Conservation (phyloP, 2,888 invertebrate species). For the Tigriopus californicus region DNA sequence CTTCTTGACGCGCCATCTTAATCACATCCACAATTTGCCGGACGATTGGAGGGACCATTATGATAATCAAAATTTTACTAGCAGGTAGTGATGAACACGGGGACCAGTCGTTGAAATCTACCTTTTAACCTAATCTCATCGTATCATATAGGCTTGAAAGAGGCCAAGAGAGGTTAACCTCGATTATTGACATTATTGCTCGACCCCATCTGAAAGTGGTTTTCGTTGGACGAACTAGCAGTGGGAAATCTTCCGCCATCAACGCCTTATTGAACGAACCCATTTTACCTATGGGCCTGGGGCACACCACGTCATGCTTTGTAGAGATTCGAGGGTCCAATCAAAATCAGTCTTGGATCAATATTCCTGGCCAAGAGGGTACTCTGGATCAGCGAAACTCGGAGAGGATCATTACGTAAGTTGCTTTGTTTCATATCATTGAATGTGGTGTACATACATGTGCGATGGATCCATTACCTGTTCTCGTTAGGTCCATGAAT, state of each 20-base stretch:
- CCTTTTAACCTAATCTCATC: too few relatives aligned
- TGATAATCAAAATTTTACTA: too few relatives aligned
- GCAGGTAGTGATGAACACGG: too few relatives aligned
- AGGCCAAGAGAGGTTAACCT: background rate
- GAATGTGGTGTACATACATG: background rate
- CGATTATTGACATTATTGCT: background rate
- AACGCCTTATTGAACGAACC: conserved; percentile 98
- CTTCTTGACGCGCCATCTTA: too few relatives aligned
- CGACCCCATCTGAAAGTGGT: background rate
- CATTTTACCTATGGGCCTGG: conserved; percentile 89
- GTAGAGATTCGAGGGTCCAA: conserved; percentile 39
- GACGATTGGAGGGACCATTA: too few relatives aligned
- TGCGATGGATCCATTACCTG: too few relatives aligned
- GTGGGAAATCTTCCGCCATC: conserved; percentile 97
- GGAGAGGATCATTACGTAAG: too few relatives aligned
- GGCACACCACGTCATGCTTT: conserved; percentile 98
- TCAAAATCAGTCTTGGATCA: conserved; percentile 53
- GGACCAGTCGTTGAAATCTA: too few relatives aligned
- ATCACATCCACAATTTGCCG: too few relatives aligned
- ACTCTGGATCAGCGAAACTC: too few relatives aligned
- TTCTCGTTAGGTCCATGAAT: too few relatives aligned
- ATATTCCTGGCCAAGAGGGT: conserved; percentile 23
- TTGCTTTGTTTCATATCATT: background rate
- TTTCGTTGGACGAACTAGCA: conserved; percentile 56
- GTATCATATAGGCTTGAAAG: too few relatives aligned